A percentile compares a stretch with the other conserved stretches of the same genome.
Evolutionary conservation across 2,113 vertebrate species (phyloP).

Genomic region (Epinephelus fuscoguttatus): DNA sequence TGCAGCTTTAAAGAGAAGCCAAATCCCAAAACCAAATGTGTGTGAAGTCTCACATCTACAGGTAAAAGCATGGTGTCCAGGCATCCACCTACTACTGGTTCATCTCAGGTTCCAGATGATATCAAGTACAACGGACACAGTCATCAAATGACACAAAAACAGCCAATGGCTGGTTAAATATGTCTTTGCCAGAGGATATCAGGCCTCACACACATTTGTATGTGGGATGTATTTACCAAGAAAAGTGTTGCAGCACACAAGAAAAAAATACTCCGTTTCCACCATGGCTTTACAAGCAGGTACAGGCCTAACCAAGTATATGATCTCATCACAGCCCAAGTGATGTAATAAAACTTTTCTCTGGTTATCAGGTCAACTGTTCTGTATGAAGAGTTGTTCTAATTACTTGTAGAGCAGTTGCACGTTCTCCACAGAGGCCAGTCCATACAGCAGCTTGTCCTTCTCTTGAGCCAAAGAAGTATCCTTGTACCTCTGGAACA

Average conservation of each 20-base stretch:
- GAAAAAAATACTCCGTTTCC: background rate
- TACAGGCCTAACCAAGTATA: background rate
- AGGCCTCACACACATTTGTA: background rate
- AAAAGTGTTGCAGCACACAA: too few species aligned
- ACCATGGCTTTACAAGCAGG: background rate
- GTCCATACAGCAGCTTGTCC: slow-evolving; percentile 94
- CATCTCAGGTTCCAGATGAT: too few species aligned
- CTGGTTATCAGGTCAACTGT: background rate
- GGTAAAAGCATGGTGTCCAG: too few species aligned
- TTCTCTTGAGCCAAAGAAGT: slow-evolving; percentile 94
- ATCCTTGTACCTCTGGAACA: slow-evolving; percentile 87
- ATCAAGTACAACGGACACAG: too few species aligned
- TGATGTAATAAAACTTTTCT: background rate
- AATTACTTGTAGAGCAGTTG: slow-evolving; percentile 88
- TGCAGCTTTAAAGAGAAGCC: too few species aligned
- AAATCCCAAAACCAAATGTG: too few species aligned
- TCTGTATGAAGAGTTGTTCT: background rate
- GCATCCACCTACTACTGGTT: too few species aligned
- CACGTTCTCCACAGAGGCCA: slow-evolving; percentile 90
- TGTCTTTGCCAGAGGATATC: background rate
- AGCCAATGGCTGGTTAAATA: background rate
- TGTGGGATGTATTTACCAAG: background rate
- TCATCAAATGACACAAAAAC: too few species aligned
- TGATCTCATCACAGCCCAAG: background rate
- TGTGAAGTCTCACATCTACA: too few species aligned